Base-by-base conservation (phyloP, 2,797 vertebrate species). In the Cottoperca gobio region DNA sequence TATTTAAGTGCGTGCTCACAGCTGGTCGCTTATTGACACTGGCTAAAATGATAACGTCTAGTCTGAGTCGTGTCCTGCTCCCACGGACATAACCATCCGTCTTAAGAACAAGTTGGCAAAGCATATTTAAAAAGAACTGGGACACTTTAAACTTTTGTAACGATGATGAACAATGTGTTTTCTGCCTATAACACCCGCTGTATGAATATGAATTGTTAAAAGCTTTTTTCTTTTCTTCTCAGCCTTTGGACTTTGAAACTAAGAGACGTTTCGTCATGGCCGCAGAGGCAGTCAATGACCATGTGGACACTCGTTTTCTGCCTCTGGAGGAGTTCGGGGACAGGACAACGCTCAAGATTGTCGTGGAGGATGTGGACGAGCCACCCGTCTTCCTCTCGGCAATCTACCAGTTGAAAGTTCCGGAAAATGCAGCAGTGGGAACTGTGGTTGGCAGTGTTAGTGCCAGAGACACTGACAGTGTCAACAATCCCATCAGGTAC, bases 221-320 rank as follows among this genome's bases (percentile, higher is more conserved):
- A 55, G 0, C 5, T 39, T 1, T 55, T 42, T 60, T 50, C 40
- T 60, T 52, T 40, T n/a, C 31, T 48, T 65, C 65, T 9, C 86
- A 99, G 98, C 91, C 72, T 48, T 81, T 99, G 85, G 96, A 99
- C 90, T 99, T 96, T 69, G 98, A 99, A 79, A 92, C 67, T 16
- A 96, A 94, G 86, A 93, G 87, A 6, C 91, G 95, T 17, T 96
- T 96, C 8, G 90, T 93, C 5, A 90, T 99, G 80, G 83, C 62
- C 42, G 96, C 93, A 8, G 96, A 95, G 86, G 98, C 94, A 2
- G 86, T 91, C 61, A 99, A 99, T 31, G 93, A 84, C 21, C 86
- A 95, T 1, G 85, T 95, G 31, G 95, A 97, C 88, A 90, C 94
- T 0, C 86, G 79, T 0, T 96, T 97, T 70, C 79, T 95, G 66